A percentile compares a stretch with the other conserved stretches of the same genome.
Evolutionary conservation across 2,888 invertebrate species (phyloP).

Genomic region (Criorhina ranunculi): DNA sequence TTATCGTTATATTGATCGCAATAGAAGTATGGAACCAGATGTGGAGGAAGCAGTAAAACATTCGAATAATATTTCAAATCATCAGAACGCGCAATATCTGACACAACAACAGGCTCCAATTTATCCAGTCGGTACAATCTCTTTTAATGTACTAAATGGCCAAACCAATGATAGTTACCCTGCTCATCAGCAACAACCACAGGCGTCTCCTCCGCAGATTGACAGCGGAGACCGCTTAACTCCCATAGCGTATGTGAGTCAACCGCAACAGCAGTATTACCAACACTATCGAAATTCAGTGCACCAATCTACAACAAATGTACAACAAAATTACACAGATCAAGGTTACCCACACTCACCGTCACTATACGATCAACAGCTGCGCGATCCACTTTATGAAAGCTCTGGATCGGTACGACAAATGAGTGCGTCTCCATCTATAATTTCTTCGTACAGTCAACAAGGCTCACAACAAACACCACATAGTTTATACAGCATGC

Average conservation of each 20-base stretch:
- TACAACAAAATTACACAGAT: slow-evolving; percentile 11
- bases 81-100: background rate
- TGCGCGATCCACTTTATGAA: slow-evolving; percentile 28
- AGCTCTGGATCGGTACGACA: slow-evolving; percentile 28
- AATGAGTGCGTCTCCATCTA: slow-evolving; percentile 45
- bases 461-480: slow-evolving; percentile 41
- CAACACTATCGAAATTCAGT: slow-evolving; percentile 26
- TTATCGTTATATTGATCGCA: slow-evolving; percentile 15
- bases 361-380: slow-evolving; percentile 30
- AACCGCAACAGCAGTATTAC: slow-evolving; percentile 27
- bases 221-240: slow-evolving; percentile 17
- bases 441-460: slow-evolving; percentile 37
- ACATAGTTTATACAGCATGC: slow-evolving; percentile 32
- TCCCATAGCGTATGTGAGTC: slow-evolving; percentile 31
- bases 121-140: background rate
- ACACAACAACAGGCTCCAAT: background rate
- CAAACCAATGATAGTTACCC: background rate
- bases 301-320: slow-evolving; percentile 58
- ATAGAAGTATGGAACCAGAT: slow-evolving; percentile 11
- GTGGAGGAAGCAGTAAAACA: background rate
- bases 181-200: slow-evolving; percentile 13
- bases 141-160: background rate
- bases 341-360: slow-evolving; percentile 26
- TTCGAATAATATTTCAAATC: background rate
- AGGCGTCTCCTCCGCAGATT: slow-evolving; percentile 16